Base-by-base conservation (phyloP, 1,140 invertebrate species). In the Drosophila elegans region DNA sequence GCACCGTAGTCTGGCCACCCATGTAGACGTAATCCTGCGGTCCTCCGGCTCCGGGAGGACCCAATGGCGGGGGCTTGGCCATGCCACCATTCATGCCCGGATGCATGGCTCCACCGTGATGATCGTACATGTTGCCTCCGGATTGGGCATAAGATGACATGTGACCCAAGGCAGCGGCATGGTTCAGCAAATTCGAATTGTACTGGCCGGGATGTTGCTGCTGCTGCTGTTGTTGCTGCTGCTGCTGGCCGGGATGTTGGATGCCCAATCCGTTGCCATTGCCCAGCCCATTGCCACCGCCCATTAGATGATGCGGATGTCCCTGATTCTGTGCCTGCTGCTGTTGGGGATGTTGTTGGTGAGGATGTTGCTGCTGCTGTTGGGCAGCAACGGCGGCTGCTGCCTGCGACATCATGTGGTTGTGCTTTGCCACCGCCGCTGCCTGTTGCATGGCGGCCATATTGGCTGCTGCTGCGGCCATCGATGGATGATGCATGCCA, bases 341-440 rank as follows among this genome's bases (percentile, higher is more conserved):
- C 21, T 73, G 86, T 21, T 77, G 82, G 6, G 84, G 78, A 13
- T 84, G 83, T 6, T 77, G 82, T 1, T 73, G 79, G 25, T 79
- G 81, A 7, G 77, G 82, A 9, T 81, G 86, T 7, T 91, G 88
- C 16, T 89, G 88, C 13, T 88, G 83, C 29, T 88, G 84, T 12
- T 91, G 90, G 10, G 85, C 86, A 29, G 85, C 90, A 5, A 61
- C 90, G 7, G 64, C 90, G 21, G 86, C 90, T 6, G 90, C 90
- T 32, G 85, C 90, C 71, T 91, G 91, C 39, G 86, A 91, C 90
- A 91, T 91, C 85, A 91, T 91, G 38, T 91, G 90, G 82, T 91
- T 91, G 64, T 91, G 91, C 53, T 91, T 91, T 9, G 84, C 91
- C 45, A 91, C 90, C 7, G 83, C 90, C 3, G 86, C 88, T 1